Base-by-base conservation (phyloP, 2,113 vertebrate genomes). In the Corydoras sp. region DNA sequence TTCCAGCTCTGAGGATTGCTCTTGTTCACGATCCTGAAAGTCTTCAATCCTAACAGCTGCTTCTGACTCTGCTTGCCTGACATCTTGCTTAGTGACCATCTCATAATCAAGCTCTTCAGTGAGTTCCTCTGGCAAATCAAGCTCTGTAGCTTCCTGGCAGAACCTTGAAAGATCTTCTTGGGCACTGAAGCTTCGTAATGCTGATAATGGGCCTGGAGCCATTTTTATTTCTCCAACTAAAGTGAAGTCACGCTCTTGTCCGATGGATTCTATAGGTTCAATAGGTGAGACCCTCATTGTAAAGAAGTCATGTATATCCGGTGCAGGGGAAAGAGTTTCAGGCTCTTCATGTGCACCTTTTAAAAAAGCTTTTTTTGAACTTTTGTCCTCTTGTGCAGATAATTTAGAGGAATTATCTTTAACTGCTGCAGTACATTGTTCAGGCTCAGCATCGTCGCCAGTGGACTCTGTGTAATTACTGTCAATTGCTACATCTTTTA, bases 21-120 rank as follows among this genome's bases (percentile, higher is more conserved):
- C 73, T 70, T 68, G 7, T 78, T 60, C n/a, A 55, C 9, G 48
- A 68, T 77, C 54, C 49, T 71, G 32, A 51, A 56, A 6, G 49
- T 50, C 59, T 59, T 53, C 58, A 53, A 64, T 32, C 14, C 80
- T 73, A 85, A 86, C 81, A 87, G 83, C 48, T 70, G 32, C 9
- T 30, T 66, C 68, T 11, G 43, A 15, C 32, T 76, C 68, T 79
- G 76, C 71, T 79, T 90, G 79, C 88, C 88, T 76, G 83, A 83
- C 76, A 48, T 93, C 92, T 77, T 92, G 85, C 78, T 87, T 82
- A 4, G 81, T 85, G 78, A 94, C 88, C 5, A 93, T 79, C 70
- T 95, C 93, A 72, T 91, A 95, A 71, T 83, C 90, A 54, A 88
- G 77, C 48, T 91, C 90, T 65, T 93, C 92, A 5, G 80, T 76